Evolutionary conservation across 1,140 invertebrate species (phyloP), one percentile per base, ranked within the genome.

Genomic region (Listronotus oregonensis): DNA sequence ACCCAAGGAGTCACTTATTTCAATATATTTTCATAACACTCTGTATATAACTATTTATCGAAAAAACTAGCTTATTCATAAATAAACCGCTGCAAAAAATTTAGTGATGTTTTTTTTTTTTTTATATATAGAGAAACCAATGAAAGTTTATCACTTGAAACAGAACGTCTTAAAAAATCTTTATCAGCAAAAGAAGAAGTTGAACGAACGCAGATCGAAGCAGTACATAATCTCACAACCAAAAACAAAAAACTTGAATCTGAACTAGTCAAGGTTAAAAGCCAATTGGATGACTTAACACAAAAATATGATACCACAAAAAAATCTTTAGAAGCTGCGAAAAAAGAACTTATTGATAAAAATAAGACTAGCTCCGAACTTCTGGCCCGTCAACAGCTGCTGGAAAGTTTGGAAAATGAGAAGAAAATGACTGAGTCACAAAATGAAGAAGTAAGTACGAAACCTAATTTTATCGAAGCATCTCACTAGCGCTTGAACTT

Each of bases 171-270:
- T 32, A 93, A 93, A 76, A 86, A 90, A 66, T 90, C 92, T 0
- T 81, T 96, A 71, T 85, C 89, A 7, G 90, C 91, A 21, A 97
- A 97, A 81, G 94, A 97, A 74, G 94, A 95, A 75, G 84, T 95
- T 56, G 96, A 98, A 77, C 86, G 93, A 50, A 89, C 86, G 68
- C 95, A 97, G 79, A 94, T 95, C 71, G 94, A 96, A 84, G 89
- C 88, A 6, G 90, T 94, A 43, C 87, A 92, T 77, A 86, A 90
- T 15, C 82, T 95, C 63, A 93, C 90, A 14, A 85, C 86, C 2
- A 85, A 87, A 76, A 89, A 88, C 70, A 88, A 90, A 77, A 88
- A 87, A 75, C 77, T 91, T 67, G 88, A 92, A 68, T 85, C 86
- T 60, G 88, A 92, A 80, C 77, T 89, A 32, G 61, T 70, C 11